Evolutionary conservation across 2,888 invertebrate species (phyloP).

Genomic region (Rhagonycha fulva): DNA sequence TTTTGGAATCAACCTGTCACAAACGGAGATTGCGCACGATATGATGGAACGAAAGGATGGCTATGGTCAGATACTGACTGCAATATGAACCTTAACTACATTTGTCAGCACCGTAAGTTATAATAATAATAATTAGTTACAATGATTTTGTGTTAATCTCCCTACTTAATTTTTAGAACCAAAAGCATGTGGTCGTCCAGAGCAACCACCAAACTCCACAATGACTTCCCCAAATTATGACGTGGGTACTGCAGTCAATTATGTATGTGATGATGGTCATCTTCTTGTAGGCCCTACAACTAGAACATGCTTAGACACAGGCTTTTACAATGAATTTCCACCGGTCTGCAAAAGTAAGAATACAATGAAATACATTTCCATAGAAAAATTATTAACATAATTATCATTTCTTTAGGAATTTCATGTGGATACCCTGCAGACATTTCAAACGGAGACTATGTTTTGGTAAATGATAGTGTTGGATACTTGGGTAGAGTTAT

Average conservation of each 20-base stretch:
- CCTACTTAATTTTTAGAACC: slow-evolving; percentile 70
- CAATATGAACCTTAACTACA: slow-evolving; percentile 80
- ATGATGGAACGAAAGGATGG: slow-evolving; percentile 93
- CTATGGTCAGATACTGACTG: slow-evolving; percentile 94
- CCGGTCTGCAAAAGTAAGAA: slow-evolving; percentile 91
- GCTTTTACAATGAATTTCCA: slow-evolving; percentile 92
- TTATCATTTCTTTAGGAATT: slow-evolving; percentile 60
- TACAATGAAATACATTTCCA: not conserved
- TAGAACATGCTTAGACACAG: slow-evolving; percentile 85
- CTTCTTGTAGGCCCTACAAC: slow-evolving; percentile 83
- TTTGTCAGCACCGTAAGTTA: slow-evolving; percentile 90
- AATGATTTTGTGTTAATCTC: not conserved
- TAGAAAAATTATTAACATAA: not conserved
- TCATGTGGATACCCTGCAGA: slow-evolving; percentile 90
- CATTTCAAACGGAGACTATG: slow-evolving; percentile 80
- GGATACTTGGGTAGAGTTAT: slow-evolving; percentile 86
- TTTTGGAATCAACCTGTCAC: slow-evolving; percentile 91
- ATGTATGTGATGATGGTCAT: slow-evolving; percentile 84
- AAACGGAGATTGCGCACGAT: slow-evolving; percentile 83
- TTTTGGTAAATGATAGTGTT: slow-evolving; percentile 81
- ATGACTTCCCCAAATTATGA: slow-evolving; percentile 77
- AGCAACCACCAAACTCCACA: slow-evolving; percentile 92
- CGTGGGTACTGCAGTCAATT: slow-evolving; percentile 83
- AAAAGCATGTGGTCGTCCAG: slow-evolving; percentile 87
- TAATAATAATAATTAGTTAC: not conserved